Evolutionary conservation across 2,113 vertebrate genomes (phyloP), one percentile per base, ranked within the genome.

Genomic region (Erinaceus europaeus): DNA sequence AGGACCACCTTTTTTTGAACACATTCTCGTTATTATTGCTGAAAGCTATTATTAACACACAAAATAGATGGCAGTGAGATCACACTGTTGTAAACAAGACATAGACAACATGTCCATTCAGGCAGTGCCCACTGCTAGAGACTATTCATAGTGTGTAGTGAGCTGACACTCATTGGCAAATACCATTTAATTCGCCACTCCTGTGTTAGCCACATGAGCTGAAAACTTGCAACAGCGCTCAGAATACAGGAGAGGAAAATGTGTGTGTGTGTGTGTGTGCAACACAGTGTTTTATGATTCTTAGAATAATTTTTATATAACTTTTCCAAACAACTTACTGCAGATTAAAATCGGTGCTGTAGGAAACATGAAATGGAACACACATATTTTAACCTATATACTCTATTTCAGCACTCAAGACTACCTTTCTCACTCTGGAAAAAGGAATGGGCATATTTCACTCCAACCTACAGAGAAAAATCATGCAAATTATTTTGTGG

Each of bases 381-480:
- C n/a, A 67, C 4, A 2, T 38, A 61, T 69, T 77, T 90, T 46
- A 23, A 88, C 2, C 77, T 2, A 27, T 9, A 61, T 40, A 59
- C n/a, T 85, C 23, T 67, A 57, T 42, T 50, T 13, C 86, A 71
- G 82, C 29, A 67, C 38, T 90, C 20, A 48, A 76, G 89, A 53
- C 8, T 11, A 88, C 27, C 17, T 29, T 29, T n/a, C n/a, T n/a
- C n/a, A n/a, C n/a, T n/a, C n/a, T n/a, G n/a, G 59, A 21, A 64
- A 91, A 87, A 83, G 65, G 9, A 69, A 1, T 32, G 9, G 29
- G 13, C 23, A 74, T 4, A 13, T 29, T 21, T n/a, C 32, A 36
- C 9, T 14, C 27, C 18, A 9, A n/a, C 12, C 46, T 57, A 53
- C 6, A 84, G 6, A 68, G 44, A 90, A 84, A n/a, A 72, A 74